Conservation (phyloP, 2,888 invertebrate species). For the Mechanitis mazaeus region DNA sequence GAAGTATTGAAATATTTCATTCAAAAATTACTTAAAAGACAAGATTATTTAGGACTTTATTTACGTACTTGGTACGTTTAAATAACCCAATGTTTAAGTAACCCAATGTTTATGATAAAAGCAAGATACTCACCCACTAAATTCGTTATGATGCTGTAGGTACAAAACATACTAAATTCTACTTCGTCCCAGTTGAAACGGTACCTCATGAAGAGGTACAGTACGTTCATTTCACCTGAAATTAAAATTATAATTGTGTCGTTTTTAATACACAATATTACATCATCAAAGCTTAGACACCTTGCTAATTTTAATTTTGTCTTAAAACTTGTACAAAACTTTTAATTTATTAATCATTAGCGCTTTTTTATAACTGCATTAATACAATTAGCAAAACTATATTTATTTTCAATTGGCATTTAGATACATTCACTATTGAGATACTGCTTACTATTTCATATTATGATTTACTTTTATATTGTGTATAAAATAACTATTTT, state of each 20-base stretch:
- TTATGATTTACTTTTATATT: no score
- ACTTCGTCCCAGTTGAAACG: constrained; percentile 67
- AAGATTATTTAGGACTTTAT: not conserved
- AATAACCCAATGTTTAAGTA: not conserved
- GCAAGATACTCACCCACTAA: constrained; percentile 54
- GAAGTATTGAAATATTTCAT: not conserved
- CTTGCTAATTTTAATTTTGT: no score
- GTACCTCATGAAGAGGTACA: constrained; percentile 55
- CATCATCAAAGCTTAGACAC: no score
- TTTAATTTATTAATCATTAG: no score
- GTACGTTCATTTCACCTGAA: constrained; percentile 60
- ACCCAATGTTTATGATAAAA: not conserved
- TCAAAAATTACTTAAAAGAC: not conserved
- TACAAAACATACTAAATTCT: constrained; percentile 67
- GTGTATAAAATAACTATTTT: no score
- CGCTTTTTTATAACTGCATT: no score
- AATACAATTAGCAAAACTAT: no score
- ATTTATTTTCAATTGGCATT: no score
- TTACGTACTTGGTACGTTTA: not conserved
- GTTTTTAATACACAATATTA: no score
- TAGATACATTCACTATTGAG: no score
- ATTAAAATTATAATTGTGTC: constrained; percentile 7
- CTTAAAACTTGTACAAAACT: no score
- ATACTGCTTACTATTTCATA: no score
- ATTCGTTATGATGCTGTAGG: constrained; percentile 64